Evolutionary conservation across 2,113 vertebrate genomes (phyloP).

Genomic region (Macrotus californicus): DNA sequence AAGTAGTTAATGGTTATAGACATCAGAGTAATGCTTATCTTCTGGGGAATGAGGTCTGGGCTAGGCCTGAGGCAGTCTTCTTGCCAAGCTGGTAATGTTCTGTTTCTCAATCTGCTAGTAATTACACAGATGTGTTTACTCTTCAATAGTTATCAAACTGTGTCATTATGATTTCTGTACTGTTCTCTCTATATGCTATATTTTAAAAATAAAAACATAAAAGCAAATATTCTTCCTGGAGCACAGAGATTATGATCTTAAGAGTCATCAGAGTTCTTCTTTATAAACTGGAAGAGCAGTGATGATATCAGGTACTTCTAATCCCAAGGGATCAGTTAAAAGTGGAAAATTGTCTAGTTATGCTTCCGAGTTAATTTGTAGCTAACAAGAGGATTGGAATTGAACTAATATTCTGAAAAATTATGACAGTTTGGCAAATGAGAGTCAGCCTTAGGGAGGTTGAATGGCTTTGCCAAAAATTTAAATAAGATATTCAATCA

Average conservation of each 20-base stretch:
- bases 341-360: background rate
- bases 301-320: background rate
- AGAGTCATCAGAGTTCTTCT: background rate
- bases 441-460: background rate
- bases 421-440: background rate
- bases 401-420: background rate
- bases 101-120: background rate
- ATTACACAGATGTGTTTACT: background rate
- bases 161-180: background rate
- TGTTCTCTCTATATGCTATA: background rate
- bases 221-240: background rate
- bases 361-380: background rate
- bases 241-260: background rate
- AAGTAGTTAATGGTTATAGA: background rate
- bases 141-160: background rate
- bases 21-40: background rate
- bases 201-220: background rate
- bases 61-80: background rate
- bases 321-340: background rate
- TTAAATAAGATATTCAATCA: background rate
- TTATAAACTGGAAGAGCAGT: background rate
- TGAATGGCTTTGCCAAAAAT: conserved; percentile 28
- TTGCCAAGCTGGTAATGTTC: background rate
- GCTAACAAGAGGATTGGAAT: background rate
- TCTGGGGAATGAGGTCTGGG: background rate